Base-by-base conservation (phyloP, 1,140 invertebrate species). In the Drosophila pseudoobscura region DNA sequence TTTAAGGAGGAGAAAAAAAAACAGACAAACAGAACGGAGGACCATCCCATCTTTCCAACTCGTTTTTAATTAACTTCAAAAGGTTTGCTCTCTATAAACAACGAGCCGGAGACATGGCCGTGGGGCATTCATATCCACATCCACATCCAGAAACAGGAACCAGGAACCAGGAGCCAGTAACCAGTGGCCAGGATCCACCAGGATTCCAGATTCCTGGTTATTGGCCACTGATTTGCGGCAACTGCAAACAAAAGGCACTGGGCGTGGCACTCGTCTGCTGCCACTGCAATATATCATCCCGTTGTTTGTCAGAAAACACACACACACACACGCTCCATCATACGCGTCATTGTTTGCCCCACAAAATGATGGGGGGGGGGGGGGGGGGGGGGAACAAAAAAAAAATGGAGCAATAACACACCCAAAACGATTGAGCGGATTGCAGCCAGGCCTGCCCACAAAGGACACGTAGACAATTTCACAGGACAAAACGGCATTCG, bases 41-140 rank as follows among this genome's bases (percentile, higher is more conserved):
- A 39, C 3, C 11, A 9, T 39, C 9, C 11, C 17, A 60, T 31
- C 65, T 58, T 75, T 78, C 41, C 22, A 57, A 41, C 26, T 71
- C 56, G 68, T 75, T 87, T 87, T 87, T 87, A 87, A 87, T 87
- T 87, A 87, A 87, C 75, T 88, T 64, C 65, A 72, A 87, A 88
- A 82, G 82, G 78, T 60, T 87, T 68, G 57, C 57, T 61, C 22
- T n/a, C 9, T 43, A 50, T 56, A 75, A 75, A 75, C 72, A 75
- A 59, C 35, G 9, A 35, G 9, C 3, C 35, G 13, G 35, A 4
- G 35, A 11, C 35, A 39, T 13, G 35, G 44, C 47, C 70, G 43
- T 26, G 20, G 22, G 55, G 29, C 43, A 54, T 44, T n/a, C 45
- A n/a, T 13, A 39, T 31, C 17, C 54, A 49, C 44, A 62, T 26